phyloP scores from a whole-genome alignment of 2,113 vertebrate species.

The Pimephales promelas region DNA sequence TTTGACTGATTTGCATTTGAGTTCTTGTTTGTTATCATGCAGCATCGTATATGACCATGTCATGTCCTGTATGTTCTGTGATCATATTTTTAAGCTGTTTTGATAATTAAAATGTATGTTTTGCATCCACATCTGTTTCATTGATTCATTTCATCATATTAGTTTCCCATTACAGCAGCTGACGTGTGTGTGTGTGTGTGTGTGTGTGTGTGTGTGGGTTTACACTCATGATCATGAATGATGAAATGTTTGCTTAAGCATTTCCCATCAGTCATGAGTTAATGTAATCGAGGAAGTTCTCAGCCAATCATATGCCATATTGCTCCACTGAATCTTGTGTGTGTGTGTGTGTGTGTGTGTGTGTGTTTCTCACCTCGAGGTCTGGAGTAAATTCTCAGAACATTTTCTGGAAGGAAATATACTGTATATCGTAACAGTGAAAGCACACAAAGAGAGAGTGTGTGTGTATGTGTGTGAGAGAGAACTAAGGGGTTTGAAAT shows the following conservation, averaged over 20 bases:
- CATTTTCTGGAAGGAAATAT: background rate
- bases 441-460: too few relatives aligned
- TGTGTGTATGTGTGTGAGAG: too few relatives aligned
- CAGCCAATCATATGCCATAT: background rate
- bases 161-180: background rate
- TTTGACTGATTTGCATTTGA: background rate
- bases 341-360: too few relatives aligned
- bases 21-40: background rate
- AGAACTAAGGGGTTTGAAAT: too few relatives aligned
- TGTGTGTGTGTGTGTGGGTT: background rate
- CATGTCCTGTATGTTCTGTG: constrained; percentile 31
- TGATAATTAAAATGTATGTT: constrained; percentile 4
- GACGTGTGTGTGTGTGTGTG: background rate
- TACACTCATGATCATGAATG: background rate
- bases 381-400: background rate
- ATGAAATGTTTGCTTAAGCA: background rate
- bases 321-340: background rate
- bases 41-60: constrained; percentile 18
- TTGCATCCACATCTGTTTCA: background rate
- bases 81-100: constrained; percentile 11
- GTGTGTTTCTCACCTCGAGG: background rate
- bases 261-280: background rate
- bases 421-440: background rate
- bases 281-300: background rate
- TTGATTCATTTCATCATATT: constrained; percentile 3